Evolutionary conservation across 2,888 invertebrate genomes (phyloP), one percentile per base, ranked within the genome.

Genomic region (Torymus auratus): DNA sequence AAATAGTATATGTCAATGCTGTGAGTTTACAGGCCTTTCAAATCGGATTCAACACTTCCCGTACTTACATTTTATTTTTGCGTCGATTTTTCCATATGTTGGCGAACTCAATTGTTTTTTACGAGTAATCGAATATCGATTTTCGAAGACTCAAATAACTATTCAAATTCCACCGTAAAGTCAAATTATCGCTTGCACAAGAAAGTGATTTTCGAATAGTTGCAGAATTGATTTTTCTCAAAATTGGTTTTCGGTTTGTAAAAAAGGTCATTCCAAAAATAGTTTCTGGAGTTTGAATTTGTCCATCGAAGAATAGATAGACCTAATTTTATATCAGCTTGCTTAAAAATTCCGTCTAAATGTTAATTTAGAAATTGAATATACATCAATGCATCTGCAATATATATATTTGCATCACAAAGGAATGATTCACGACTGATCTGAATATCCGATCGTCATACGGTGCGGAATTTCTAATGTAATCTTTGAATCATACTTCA

Each of bases 91-190:
- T 41, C 7, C 7, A 41, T 41, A 41, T 41, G 41, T 7, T 41
- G 41, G 5, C 41, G 41, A 7, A 41, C 41, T 41, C 41, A 41
- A 41, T 41, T 41, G 41, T 41, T 17, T 70, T 58, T 56, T 28
- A 15, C 41, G 41, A 60, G 13, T 64, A 64, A 73, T 73, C 53
- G 74, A 65, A 74, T 65, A 55, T 28, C 74, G 14, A 74, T 74
- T 74, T 58, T 20, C 17, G 7, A 65, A 23, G 50, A 50, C 20
- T 52, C 23, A 15, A 10, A 71, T 61, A 20, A 71, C 58, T 74
- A 67, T 74, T 74, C 11, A 64, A 74, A 74, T 74, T 74, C 5
- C 53, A 70, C 60, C 12, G 60, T 13, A 62, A 62, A 62, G 53
- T 15, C 23, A 15, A 50, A 74, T 74, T 50, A 41, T 13, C 58